A percentile compares a stretch with the other conserved stretches of the same genome.
Conservation (phyloP, 2,888 invertebrate genomes). For the Aphrophora alni region DNA sequence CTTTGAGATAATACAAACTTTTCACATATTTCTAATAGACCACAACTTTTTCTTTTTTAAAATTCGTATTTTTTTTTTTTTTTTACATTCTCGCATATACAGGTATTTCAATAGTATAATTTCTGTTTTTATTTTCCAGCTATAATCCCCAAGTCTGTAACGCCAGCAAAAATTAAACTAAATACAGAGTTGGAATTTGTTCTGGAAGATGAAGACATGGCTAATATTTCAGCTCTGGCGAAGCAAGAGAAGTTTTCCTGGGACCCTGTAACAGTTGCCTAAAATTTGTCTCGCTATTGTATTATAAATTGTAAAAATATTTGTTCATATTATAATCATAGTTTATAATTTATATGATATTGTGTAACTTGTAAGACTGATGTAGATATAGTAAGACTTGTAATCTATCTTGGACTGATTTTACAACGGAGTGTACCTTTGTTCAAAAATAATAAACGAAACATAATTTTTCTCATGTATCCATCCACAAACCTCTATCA, state of each 20-base stretch:
- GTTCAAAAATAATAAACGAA: too few relatives aligned
- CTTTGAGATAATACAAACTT: too few relatives aligned
- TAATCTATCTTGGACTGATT: too few relatives aligned
- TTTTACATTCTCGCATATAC: too few relatives aligned
- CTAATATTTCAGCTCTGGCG: constrained; percentile 58
- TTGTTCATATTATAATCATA: not conserved
- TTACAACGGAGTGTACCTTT: too few relatives aligned
- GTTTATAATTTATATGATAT: not conserved
- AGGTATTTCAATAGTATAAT: too few relatives aligned
- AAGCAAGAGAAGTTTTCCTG: constrained; percentile 63
- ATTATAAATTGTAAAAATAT: not conserved
- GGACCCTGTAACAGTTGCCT: constrained; percentile 63
- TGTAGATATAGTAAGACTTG: too few relatives aligned
- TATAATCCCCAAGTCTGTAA: constrained; percentile 70
- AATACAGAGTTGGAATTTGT: constrained; percentile 67
- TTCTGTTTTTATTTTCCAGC: constrained; percentile 56
- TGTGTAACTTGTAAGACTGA: not conserved
- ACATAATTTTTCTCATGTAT: too few relatives aligned
- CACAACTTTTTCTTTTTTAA: too few relatives aligned
- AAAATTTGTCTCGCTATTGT: constrained; percentile 46
- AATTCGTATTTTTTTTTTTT: too few relatives aligned
- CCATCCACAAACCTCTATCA: too few relatives aligned
- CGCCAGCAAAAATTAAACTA: constrained; percentile 63
- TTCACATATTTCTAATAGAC: too few relatives aligned
- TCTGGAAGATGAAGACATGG: constrained; percentile 64